Percentiles rank a stretch among this genome's conserved stretches.
Evolutionary conservation across 64 coral and sea anemone species (phyloP).

Genomic region (Stylophora pistillata): DNA sequence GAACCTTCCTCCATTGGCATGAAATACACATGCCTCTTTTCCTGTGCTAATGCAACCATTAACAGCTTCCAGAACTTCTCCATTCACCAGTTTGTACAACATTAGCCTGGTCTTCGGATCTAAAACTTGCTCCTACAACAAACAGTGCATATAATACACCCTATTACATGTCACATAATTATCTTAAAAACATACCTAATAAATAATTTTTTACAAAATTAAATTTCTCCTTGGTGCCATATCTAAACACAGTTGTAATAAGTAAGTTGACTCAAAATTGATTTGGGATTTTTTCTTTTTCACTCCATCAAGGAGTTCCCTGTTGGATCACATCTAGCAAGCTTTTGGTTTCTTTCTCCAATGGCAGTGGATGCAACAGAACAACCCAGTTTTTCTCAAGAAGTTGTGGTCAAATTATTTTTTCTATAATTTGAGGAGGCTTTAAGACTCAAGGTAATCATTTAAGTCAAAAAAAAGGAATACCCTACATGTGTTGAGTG

Average conservation of each 20-base stretch:
- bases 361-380: too few relatives aligned
- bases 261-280: too few relatives aligned
- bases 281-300: too few relatives aligned
- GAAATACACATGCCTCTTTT: conserved; percentile 96
- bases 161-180: neutral
- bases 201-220: too few relatives aligned
- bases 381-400: too few relatives aligned
- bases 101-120: conserved; percentile 93
- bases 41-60: conserved; percentile 96
- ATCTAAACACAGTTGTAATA: too few relatives aligned
- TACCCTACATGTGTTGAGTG: conserved; percentile 95
- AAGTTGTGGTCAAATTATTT: too few relatives aligned
- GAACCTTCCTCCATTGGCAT: conserved; percentile 94
- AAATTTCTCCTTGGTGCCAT: too few relatives aligned
- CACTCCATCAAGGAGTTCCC: too few relatives aligned
- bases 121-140: conserved; percentile 85
- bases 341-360: too few relatives aligned
- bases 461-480: neutral
- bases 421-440: too few relatives aligned
- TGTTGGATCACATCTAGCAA: too few relatives aligned
- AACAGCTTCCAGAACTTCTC: conserved; percentile 72
- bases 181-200: neutral
- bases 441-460: neutral
- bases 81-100: conserved; percentile 93
- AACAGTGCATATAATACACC: neutral